phyloP scores from a whole-genome alignment of 2,797 vertebrate species.

The Labeo calbasu region DNA sequence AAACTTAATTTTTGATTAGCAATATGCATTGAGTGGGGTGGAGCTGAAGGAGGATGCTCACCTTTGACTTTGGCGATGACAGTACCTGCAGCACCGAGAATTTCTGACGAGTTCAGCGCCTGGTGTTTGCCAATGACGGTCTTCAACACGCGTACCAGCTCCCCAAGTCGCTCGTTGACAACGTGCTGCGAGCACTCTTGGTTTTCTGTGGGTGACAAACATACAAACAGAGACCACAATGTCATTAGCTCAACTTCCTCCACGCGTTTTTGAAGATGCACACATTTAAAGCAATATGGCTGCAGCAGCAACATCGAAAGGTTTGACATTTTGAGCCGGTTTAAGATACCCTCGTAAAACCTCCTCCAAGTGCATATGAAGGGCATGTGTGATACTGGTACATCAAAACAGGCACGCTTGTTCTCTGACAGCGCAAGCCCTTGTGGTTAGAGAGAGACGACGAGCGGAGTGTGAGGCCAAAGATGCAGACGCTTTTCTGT shows the following conservation, averaged over 20 bases:
- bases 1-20: too few species aligned
- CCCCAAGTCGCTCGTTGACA: constrained; percentile 88
- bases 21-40: too few species aligned
- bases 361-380: background rate
- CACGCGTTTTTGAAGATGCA: background rate
- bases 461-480: constrained; percentile 6
- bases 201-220: constrained; percentile 71
- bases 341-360: background rate
- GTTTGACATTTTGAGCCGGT: background rate
- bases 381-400: background rate
- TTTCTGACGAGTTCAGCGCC: constrained; percentile 90
- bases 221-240: constrained; percentile 31
- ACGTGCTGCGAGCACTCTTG: constrained; percentile 81
- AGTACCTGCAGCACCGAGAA: constrained; percentile 91
- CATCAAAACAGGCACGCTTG: background rate
- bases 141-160: constrained; percentile 89
- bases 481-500: background rate
- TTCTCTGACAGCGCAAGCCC: background rate
- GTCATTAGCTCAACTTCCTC: background rate
- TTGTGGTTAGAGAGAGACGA: background rate
- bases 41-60: constrained; percentile 63
- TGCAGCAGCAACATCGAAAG: background rate
- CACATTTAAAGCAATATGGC: background rate
- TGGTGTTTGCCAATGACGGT: constrained; percentile 91
- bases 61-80: constrained; percentile 98